Percentiles rank a stretch among this genome's conserved stretches.
phyloP scores from a whole-genome alignment of 2,888 invertebrate species.

The Bedellia somnulentella region DNA sequence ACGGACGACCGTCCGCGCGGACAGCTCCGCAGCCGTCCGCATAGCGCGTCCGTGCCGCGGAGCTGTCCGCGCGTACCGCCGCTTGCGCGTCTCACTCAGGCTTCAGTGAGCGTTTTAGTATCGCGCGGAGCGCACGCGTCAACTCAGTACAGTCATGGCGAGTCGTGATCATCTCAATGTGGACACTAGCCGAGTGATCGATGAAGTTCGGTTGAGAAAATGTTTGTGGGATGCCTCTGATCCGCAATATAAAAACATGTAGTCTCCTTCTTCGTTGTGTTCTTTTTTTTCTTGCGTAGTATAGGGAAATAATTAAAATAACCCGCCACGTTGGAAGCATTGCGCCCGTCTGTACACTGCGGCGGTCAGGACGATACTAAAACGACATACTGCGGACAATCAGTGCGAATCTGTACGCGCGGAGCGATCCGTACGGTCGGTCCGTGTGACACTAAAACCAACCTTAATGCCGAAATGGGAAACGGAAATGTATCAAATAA shows the following conservation, averaged over 20 bases:
- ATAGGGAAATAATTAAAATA: background rate
- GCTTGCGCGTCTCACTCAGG: conserved; percentile 11
- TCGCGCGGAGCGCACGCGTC: conserved; percentile 12
- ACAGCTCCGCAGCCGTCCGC: conserved; percentile 6
- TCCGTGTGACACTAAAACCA: no score
- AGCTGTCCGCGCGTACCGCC: conserved; percentile 10
- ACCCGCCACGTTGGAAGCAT: background rate
- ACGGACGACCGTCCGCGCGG: no score
- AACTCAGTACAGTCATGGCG: conserved; percentile 10
- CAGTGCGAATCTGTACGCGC: no score
- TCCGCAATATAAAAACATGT: conserved; percentile 1
- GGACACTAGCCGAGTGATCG: background rate
- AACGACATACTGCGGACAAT: no score
- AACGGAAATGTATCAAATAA: no score
- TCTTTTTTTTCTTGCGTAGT: conserved; percentile 1
- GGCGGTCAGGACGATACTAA: no score
- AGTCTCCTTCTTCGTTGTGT: background rate
- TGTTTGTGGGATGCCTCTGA: no score
- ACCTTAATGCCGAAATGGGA: no score
- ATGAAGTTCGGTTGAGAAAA: no score
- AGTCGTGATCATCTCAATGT: conserved; percentile 6
- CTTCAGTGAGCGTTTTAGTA: no score
- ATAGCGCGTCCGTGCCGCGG: conserved; percentile 1
- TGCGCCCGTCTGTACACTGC: background rate
- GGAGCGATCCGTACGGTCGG: no score